phyloP scores from a whole-genome alignment of 2,113 vertebrate genomes.

The Ceyx melanurus region DNA sequence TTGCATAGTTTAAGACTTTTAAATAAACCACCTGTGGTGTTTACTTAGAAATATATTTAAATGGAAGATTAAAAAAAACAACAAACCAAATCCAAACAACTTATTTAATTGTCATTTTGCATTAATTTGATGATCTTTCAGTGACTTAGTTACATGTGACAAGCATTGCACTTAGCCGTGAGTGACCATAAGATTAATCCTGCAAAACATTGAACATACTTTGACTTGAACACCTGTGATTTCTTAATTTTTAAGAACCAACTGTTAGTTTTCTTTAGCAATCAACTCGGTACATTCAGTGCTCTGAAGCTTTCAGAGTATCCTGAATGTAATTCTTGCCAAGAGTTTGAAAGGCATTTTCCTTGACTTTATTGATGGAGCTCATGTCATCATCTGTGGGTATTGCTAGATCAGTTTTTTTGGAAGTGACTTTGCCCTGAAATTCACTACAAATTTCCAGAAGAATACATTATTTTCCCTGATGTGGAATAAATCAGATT shows the following conservation, averaged over 20 bases:
- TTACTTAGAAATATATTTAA: not conserved
- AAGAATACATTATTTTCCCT: slow-evolving; percentile 6
- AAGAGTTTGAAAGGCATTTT: slow-evolving; percentile 3
- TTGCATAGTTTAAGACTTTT: not conserved
- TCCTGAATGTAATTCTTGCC: not conserved
- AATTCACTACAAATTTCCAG: not conserved
- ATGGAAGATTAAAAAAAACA: not conserved
- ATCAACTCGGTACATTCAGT: not conserved
- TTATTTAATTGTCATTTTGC: not conserved
- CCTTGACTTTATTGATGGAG: not conserved
- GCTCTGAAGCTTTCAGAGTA: not conserved
- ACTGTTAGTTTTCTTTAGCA: not conserved
- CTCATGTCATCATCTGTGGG: slow-evolving; percentile 26
- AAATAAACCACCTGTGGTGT: not conserved
- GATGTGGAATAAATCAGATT: slow-evolving; percentile 1
- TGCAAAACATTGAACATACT: not conserved
- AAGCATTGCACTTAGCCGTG: not conserved
- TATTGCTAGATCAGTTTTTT: slow-evolving; percentile 22
- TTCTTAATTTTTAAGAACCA: not conserved
- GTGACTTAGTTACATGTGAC: not conserved
- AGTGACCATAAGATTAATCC: not conserved
- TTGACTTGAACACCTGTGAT: not conserved
- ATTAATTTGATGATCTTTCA: not conserved
- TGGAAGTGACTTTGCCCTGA: not conserved
- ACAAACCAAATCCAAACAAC: no score